phyloP scores from a whole-genome alignment of 1,140 invertebrate genomes.

The Coenobita brevimanus region DNA sequence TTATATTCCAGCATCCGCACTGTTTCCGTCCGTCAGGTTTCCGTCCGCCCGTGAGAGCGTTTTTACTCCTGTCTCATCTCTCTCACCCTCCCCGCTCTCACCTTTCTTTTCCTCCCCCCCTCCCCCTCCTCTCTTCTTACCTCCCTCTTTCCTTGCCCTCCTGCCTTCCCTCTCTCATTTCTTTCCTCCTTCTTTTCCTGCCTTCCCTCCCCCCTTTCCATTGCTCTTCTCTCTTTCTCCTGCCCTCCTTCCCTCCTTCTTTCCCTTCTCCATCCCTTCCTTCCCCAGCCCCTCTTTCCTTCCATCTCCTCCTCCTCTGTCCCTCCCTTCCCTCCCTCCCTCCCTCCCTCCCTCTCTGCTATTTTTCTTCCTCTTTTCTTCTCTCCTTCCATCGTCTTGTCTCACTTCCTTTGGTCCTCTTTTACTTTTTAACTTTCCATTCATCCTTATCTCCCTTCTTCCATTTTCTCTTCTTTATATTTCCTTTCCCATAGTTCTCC shows the following conservation, averaged over 20 bases:
- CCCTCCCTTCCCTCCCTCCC: background rate
- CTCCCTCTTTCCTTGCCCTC: background rate
- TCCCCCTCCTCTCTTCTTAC: too few species aligned
- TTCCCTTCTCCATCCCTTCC: background rate
- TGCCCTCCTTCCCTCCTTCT: background rate
- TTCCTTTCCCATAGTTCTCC: too few species aligned
- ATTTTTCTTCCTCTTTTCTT: background rate
- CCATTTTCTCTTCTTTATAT: background rate
- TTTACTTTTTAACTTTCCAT: background rate
- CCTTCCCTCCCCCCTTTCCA: background rate
- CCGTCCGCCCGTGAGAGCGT: background rate
- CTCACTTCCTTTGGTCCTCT: background rate
- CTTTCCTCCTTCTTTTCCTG: background rate
- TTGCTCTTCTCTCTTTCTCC: background rate
- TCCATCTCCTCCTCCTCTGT: background rate
- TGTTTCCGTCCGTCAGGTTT: too few species aligned
- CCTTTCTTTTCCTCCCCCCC: background rate
- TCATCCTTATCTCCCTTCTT: background rate
- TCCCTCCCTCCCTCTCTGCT: background rate
- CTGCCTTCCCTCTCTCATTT: too few species aligned
- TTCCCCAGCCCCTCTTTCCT: background rate
- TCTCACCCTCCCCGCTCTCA: background rate
- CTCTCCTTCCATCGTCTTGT: background rate
- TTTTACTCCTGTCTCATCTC: background rate
- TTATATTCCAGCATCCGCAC: too few species aligned